A percentile compares a stretch with the other conserved stretches of the same genome.
Conservation (phyloP, 2,888 invertebrate species). For the Heliconius cydno region DNA sequence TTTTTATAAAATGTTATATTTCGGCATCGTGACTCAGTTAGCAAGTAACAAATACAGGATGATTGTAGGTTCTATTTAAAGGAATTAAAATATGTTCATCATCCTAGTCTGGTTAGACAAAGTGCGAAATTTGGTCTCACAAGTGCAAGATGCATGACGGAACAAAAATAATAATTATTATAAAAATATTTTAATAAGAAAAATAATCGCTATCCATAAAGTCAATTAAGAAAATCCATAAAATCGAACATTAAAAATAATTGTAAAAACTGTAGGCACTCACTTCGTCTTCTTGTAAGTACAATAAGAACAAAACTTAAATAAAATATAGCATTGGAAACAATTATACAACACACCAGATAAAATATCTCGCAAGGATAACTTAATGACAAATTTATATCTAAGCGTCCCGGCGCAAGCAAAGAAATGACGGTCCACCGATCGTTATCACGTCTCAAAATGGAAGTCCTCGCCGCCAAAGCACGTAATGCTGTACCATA, state of each 20-base stretch:
- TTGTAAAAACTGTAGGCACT: neutral
- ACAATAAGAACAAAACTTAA: neutral
- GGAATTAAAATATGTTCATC: neutral
- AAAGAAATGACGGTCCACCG: slow-evolving; percentile 39
- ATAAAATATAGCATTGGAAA: neutral
- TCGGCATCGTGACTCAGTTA: neutral
- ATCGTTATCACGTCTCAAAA: slow-evolving; percentile 40
- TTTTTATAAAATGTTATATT: neutral
- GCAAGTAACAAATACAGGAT: neutral
- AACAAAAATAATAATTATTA: no score
- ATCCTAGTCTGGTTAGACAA: neutral
- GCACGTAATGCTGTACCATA: slow-evolving; percentile 62
- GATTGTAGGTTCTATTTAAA: neutral
- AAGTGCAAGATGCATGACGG: no score
- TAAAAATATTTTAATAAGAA: neutral
- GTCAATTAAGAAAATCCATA: neutral
- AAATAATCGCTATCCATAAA: neutral
- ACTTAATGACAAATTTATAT: slow-evolving; percentile 42
- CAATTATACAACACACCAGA: slow-evolving; percentile 2
- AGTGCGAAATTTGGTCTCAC: neutral
- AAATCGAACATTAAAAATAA: neutral
- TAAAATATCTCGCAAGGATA: slow-evolving; percentile 31
- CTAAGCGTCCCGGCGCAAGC: slow-evolving; percentile 36
- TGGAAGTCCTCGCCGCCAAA: slow-evolving; percentile 52
- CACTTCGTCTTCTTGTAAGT: neutral